Conservation (phyloP, 2,113 vertebrate genomes). For the Gallinago paraguaiae region DNA sequence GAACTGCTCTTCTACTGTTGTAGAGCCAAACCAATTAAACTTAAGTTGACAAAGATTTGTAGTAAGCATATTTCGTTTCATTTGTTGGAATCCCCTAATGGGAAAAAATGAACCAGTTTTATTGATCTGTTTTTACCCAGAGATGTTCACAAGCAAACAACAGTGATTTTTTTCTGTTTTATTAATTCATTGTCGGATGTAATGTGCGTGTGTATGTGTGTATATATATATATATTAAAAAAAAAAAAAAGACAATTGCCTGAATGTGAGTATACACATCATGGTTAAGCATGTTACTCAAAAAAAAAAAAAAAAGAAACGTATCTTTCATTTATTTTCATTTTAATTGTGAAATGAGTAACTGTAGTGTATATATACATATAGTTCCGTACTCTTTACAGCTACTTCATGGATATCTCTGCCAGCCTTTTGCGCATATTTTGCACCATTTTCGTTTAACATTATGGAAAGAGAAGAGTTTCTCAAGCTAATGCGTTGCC, state of each 20-base stretch:
- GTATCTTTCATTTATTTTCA: not conserved
- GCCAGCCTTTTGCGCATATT: not conserved
- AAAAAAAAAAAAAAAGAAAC: constrained; percentile 19
- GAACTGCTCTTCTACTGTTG: not conserved
- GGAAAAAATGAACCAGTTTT: not conserved
- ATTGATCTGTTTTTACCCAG: not conserved
- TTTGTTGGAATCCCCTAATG: not conserved
- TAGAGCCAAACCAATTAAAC: not conserved
- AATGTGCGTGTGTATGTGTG: not conserved
- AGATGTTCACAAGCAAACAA: not conserved
- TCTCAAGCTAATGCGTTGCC: not conserved
- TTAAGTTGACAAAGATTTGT: not conserved
- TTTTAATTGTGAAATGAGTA: not conserved
- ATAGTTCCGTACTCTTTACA: not conserved
- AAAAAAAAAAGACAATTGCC: not conserved
- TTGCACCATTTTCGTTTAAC: constrained; percentile 29
- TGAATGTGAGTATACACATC: constrained; percentile 12
- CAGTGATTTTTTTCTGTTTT: not conserved
- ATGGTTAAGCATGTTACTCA: constrained; percentile 30
- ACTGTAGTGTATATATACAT: not conserved
- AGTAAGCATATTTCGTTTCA: not conserved
- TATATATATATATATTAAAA: not conserved
- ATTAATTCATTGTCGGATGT: not conserved
- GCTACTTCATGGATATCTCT: not conserved
- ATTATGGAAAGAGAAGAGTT: not conserved